A percentile compares a stretch with the other conserved stretches of the same genome.
These are phyloP conservation scores for Magallana nippona DNA, from an alignment of 2,888 invertebrate species.

Conservation along the genomic window DNA sequence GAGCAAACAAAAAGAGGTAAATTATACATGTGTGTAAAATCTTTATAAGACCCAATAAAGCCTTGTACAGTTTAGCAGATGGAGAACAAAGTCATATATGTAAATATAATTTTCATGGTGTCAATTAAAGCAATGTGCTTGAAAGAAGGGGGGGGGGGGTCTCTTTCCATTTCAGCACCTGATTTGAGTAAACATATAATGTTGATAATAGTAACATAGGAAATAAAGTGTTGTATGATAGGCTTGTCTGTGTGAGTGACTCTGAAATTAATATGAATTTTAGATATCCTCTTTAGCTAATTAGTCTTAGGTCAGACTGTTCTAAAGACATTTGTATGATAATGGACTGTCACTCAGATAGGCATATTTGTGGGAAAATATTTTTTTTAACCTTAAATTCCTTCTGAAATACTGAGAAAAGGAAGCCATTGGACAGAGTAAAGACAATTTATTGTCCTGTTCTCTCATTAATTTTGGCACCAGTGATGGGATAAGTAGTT, in stretches of 20 bases:
- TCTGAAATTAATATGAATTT: too few species aligned
- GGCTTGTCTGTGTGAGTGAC: too few species aligned
- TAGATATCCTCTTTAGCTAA: too few species aligned
- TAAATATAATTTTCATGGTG: too few species aligned
- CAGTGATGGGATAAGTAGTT: neutral
- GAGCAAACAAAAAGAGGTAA: slow-evolving; percentile 68
- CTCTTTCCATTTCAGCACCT: neutral
- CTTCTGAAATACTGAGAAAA: neutral
- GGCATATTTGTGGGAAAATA: slow-evolving; percentile 13
- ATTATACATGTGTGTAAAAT: neutral
- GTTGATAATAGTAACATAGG: too few species aligned
- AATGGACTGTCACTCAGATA: neutral
- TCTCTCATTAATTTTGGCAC: neutral
- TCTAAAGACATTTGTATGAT: neutral
- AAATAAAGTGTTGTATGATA: too few species aligned
- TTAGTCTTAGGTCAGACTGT: neutral
- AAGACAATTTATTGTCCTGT: neutral
- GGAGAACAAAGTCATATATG: too few species aligned
- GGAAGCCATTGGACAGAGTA: neutral
- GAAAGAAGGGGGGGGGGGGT: too few species aligned
- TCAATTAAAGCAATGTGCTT: too few species aligned
- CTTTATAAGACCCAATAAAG: too few species aligned
- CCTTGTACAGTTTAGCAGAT: too few species aligned
- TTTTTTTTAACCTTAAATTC: slow-evolving; percentile 13
- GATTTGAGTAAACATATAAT: too few species aligned